A percentile compares a stretch with the other conserved stretches of the same genome.
phyloP scores from a whole-genome alignment of 2,797 vertebrate species.

The Parotocinclus haroldoi region DNA sequence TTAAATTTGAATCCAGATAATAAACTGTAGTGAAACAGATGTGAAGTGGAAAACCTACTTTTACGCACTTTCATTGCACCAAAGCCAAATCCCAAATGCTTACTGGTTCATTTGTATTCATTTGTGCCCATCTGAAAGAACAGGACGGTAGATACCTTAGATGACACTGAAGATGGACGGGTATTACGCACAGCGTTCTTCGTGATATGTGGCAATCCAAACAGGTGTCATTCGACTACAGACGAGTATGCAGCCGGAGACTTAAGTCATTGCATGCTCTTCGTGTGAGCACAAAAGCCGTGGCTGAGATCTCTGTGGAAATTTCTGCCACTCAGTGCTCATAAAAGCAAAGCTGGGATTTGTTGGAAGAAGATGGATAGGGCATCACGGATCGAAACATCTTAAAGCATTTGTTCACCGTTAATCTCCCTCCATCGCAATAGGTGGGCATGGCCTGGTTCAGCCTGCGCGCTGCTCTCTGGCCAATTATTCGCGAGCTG shows the following conservation, averaged over 20 bases:
- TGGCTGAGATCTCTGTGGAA: constrained; percentile 50
- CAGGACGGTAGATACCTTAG: too few species aligned
- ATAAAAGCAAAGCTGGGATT: constrained; percentile 19
- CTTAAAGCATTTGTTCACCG: constrained; percentile 19
- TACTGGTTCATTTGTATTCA: too few species aligned
- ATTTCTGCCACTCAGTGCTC: constrained; percentile 46
- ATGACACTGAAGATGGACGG: background rate
- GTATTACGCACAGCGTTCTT: background rate
- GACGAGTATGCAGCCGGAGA: too few species aligned
- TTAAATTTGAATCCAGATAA: too few species aligned
- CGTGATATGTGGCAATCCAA: too few species aligned
- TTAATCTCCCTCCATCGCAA: constrained; percentile 22
- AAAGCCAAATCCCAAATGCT: too few species aligned
- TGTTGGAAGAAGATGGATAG: constrained; percentile 22
- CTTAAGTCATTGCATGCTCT: background rate
- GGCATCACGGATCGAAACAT: constrained; percentile 6
- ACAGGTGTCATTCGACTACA: too few species aligned
- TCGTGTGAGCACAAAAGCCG: constrained; percentile 4
- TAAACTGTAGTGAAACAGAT: too few species aligned
- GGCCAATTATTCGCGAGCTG: constrained; percentile 53
- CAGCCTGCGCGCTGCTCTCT: constrained; percentile 20
- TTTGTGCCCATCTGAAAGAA: too few species aligned
- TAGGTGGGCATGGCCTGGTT: constrained; percentile 29
- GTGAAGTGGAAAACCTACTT: too few species aligned
- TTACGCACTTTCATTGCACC: too few species aligned